phyloP scores from a whole-genome alignment of 2,797 vertebrate genomes.

The Enteromius radiatus region DNA sequence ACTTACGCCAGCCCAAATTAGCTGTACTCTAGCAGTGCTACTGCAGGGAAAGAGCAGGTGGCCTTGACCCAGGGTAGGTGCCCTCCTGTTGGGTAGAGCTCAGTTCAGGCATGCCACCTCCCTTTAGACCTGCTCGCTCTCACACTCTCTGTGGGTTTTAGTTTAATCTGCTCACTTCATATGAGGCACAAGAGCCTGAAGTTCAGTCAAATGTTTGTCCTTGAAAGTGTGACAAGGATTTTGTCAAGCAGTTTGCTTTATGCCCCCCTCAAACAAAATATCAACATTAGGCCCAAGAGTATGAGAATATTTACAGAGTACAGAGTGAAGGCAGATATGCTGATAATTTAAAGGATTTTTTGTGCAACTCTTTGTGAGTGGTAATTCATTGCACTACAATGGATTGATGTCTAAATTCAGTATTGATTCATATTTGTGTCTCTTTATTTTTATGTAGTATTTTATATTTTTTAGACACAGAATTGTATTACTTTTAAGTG shows the following conservation, averaged over 20 bases:
- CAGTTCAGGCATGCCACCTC: slow-evolving; percentile 1
- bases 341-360: slow-evolving; percentile 7
- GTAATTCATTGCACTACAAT: background rate
- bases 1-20: slow-evolving; percentile 27
- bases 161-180: slow-evolving; percentile 2
- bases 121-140: background rate
- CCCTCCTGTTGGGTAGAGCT: background rate
- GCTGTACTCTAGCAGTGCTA: background rate
- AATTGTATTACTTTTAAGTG: background rate
- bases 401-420: background rate
- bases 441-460: background rate
- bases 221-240: slow-evolving; percentile 21
- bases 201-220: background rate
- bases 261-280: background rate
- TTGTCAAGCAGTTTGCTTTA: background rate
- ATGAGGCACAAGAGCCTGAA: background rate
- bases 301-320: background rate
- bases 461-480: background rate
- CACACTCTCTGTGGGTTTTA: background rate
- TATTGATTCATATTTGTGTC: background rate
- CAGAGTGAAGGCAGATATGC: background rate
- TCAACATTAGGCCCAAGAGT: background rate
- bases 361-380: slow-evolving; percentile 17
- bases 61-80: slow-evolving; percentile 12
- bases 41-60: slow-evolving; percentile 9